phyloP scores from a whole-genome alignment of 2,888 invertebrate species.

The Ditula angustiorana region DNA sequence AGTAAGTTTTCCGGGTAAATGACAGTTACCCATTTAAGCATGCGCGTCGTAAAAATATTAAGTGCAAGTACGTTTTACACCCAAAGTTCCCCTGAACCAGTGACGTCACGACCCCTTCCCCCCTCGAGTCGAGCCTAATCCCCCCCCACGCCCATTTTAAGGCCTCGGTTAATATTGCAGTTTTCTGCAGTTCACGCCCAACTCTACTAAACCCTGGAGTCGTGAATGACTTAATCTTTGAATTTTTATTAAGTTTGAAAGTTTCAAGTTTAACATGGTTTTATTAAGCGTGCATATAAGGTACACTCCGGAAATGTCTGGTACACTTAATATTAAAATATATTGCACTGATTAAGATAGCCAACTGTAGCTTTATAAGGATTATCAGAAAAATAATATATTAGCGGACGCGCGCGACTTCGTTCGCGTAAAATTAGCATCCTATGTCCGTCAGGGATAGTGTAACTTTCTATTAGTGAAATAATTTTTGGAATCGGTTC shows the following conservation, averaged over 20 bases:
- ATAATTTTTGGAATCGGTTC: no score
- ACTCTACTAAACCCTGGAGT: constrained; percentile 30
- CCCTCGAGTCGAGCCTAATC: constrained; percentile 8
- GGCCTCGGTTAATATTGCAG: constrained; percentile 41
- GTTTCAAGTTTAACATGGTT: not conserved
- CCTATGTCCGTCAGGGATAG: no score
- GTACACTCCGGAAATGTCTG: not conserved
- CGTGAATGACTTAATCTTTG: constrained; percentile 12
- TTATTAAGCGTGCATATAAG: not conserved
- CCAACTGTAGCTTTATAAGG: no score
- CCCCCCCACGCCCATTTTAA: constrained; percentile 37
- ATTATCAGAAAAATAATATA: no score
- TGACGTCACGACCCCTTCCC: constrained; percentile 32
- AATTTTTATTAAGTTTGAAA: not conserved
- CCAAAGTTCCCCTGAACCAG: constrained; percentile 26
- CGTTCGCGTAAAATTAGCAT: no score
- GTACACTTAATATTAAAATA: not conserved
- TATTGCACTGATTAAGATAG: no score
- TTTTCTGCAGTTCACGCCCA: constrained; percentile 36
- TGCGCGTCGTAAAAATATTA: constrained; percentile 38
- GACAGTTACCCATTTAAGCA: constrained; percentile 28
- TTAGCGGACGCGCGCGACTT: no score
- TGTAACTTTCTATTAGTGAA: no score
- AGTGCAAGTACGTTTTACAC: constrained; percentile 36
- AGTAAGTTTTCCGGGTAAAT: constrained; percentile 19